A percentile compares a stretch with the other conserved stretches of the same genome.
These are phyloP conservation scores for Ashinkailepas kermadecensis DNA, from an alignment of 2,888 invertebrate species.

Conservation along the genomic window DNA sequence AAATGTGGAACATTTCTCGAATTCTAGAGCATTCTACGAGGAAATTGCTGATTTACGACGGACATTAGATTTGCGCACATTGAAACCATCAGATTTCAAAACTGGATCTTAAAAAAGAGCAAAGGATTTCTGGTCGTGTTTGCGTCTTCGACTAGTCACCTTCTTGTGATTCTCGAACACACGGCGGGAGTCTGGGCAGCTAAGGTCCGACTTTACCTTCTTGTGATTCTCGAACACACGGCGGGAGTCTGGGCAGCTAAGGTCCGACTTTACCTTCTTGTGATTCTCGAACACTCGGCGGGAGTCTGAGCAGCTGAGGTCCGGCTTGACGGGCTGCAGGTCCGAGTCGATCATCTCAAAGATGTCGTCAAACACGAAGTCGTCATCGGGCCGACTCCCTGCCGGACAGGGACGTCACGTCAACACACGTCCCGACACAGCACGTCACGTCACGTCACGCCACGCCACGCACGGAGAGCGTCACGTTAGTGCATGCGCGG, in stretches of 20 bases:
- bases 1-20: too few relatives aligned
- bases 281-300: constrained; percentile 81
- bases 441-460: too few relatives aligned
- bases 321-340: constrained; percentile 74
- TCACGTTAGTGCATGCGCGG: too few relatives aligned
- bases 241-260: constrained; percentile 64
- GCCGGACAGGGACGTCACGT: not conserved
- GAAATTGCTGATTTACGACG: too few relatives aligned
- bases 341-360: constrained; percentile 73
- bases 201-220: constrained; percentile 62
- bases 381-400: constrained; percentile 3
- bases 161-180: constrained; percentile 79
- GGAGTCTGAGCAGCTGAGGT: constrained; percentile 64
- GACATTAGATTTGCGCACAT: too few relatives aligned
- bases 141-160: constrained; percentile 27
- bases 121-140: too few relatives aligned
- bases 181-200: constrained; percentile 64
- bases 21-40: too few relatives aligned
- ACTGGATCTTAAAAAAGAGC: too few relatives aligned
- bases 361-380: constrained; percentile 56
- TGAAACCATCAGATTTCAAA: too few relatives aligned
- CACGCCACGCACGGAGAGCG: too few relatives aligned
- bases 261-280: constrained; percentile 65
- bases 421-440: too few relatives aligned
- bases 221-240: constrained; percentile 82